Base-by-base conservation (phyloP, 2,113 vertebrate genomes). In the Megaptera novaeangliae region DNA sequence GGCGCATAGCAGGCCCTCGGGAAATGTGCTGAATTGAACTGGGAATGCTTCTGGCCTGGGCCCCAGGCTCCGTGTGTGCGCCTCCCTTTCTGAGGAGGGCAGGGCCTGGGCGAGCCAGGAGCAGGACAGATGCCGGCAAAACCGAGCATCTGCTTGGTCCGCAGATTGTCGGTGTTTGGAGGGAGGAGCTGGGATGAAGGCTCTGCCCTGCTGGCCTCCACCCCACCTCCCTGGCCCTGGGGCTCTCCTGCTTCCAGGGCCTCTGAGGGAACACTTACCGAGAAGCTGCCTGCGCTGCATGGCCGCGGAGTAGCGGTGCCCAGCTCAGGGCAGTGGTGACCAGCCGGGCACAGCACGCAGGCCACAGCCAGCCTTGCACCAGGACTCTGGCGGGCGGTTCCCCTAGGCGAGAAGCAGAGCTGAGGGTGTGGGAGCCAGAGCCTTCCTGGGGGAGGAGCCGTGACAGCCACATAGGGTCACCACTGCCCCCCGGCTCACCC, bases 201-300 rank as follows among this genome's bases (percentile, higher is more conserved):
- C 31, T 78, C 5, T 0, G 0, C 13, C 10, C 17, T 80, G 34
- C 11, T 55, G 17, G 36, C 21, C n/a, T 44, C 21, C 17, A 44
- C 27, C 11, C 17, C 0, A 0, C 5, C 12, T 34, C 27, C 14
- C 55, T 23, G 14, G 15, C 46, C 41, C 52, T 68, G n/a, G 85
- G 34, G 13, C 34, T 12, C 55, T 55, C 20, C 64, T 6, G 18
- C 39, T 71, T 41, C 57, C 29, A 13, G 46, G 46, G 12, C 36
- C n/a, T 41, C 85, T 78, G 55, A 14, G 44, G 5, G 10, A 15
- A 82, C 52, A 91, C 99, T 99, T 98, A 99, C 99, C n/a, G 99
- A 99, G 98, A 99, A 99, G 97, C 98, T 99, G 96, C 99, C 99
- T 95, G 98, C 89, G 57, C 99, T 98, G 69, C 99, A 99, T 0